phyloP scores from a whole-genome alignment of 1,140 invertebrate species.

The Macrobrachium nipponense region DNA sequence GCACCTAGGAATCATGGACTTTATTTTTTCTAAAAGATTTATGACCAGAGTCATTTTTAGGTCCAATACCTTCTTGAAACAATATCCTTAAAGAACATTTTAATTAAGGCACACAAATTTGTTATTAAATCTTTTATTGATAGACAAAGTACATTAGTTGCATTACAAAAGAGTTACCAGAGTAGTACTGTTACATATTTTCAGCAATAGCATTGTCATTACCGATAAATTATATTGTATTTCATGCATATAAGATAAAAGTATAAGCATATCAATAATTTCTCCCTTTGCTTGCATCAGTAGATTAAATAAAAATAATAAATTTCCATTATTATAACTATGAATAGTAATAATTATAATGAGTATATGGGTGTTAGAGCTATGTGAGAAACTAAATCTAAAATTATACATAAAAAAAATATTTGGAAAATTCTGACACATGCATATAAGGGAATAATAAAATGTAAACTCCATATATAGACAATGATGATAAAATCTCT shows the following conservation, averaged over 20 bases:
- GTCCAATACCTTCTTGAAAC: too few relatives aligned
- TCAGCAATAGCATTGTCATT: slow-evolving; percentile 61
- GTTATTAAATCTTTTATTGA: slow-evolving; percentile 64
- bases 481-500: slow-evolving; percentile 41
- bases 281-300: slow-evolving; percentile 56
- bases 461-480: slow-evolving; percentile 25
- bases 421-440: slow-evolving; percentile 46
- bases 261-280: slow-evolving; percentile 56
- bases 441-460: slow-evolving; percentile 28
- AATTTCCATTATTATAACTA: slow-evolving; percentile 49
- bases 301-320: slow-evolving; percentile 49
- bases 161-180: slow-evolving; percentile 64
- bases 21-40: too few relatives aligned
- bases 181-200: slow-evolving; percentile 59
- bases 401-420: slow-evolving; percentile 51
- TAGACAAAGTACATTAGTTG: slow-evolving; percentile 64
- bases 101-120: too few relatives aligned
- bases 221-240: slow-evolving; percentile 57
- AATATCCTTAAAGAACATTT: too few relatives aligned
- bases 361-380: slow-evolving; percentile 57
- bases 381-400: slow-evolving; percentile 46
- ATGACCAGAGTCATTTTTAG: too few relatives aligned
- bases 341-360: slow-evolving; percentile 53
- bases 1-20: too few relatives aligned
- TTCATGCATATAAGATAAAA: slow-evolving; percentile 55